phyloP scores from a whole-genome alignment of 1,140 invertebrate genomes.

The Tetramorium parvispinum region DNA sequence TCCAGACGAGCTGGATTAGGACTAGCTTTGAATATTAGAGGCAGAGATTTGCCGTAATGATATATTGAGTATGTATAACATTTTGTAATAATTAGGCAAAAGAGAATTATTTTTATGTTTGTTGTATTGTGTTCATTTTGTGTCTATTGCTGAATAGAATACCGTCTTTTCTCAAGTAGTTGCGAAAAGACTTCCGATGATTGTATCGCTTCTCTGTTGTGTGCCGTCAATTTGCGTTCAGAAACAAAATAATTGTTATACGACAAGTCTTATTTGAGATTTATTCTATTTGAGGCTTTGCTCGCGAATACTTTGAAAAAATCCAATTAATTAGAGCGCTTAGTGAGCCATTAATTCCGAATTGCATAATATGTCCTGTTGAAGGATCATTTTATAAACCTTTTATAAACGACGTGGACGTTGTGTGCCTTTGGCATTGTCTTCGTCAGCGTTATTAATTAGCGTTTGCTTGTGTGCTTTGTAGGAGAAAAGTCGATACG shows the following conservation, averaged over 20 bases:
- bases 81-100: background rate
- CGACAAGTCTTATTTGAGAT: background rate
- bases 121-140: background rate
- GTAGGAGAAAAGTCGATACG: background rate
- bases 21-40: conserved; percentile 15
- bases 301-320: background rate
- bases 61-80: background rate
- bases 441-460: conserved; percentile 22
- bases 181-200: background rate
- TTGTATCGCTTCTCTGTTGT: background rate
- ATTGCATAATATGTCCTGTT: background rate
- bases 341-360: background rate
- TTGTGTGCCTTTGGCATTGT: background rate
- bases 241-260: background rate
- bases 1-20: background rate
- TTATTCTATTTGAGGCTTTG: background rate
- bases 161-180: background rate
- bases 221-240: background rate
- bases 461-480: background rate
- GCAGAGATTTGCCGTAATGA: background rate
- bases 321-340: conserved; percentile 10
- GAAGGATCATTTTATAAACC: conserved; percentile 19
- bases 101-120: background rate
- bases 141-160: background rate
- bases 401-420: conserved; percentile 4